These are phyloP conservation scores for Apotomis turbidana DNA, from an alignment of 2,888 invertebrate species.

Conservation along the genomic window DNA sequence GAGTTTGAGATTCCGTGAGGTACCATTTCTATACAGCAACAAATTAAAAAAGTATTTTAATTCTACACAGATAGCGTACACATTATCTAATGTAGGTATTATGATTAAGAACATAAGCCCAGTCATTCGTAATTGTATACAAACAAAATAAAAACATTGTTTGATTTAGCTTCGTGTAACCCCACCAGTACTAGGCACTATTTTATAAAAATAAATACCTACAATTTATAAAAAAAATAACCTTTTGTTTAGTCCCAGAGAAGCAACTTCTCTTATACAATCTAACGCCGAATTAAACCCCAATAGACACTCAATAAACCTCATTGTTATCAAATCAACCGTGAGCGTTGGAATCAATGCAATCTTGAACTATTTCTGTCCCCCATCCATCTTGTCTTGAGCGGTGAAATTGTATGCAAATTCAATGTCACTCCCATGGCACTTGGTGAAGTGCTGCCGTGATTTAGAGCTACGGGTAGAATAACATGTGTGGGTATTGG, in stretches of 20 bases:
- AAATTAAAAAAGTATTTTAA: too few relatives aligned
- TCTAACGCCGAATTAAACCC: constrained; percentile 5
- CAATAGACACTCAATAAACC: constrained; percentile 39
- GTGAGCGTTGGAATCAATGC: constrained; percentile 48
- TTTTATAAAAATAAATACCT: too few relatives aligned
- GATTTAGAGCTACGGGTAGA: constrained; percentile 52
- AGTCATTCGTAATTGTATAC: too few relatives aligned
- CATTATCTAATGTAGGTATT: too few relatives aligned
- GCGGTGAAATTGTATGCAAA: constrained; percentile 71
- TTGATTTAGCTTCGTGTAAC: too few relatives aligned
- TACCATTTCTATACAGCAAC: background rate
- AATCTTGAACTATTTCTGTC: constrained; percentile 55
- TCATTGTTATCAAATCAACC: constrained; percentile 41
- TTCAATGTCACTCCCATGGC: constrained; percentile 61
- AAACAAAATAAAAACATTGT: too few relatives aligned
- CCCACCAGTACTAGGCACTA: too few relatives aligned
- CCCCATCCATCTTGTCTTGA: constrained; percentile 57
- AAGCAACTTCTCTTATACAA: background rate
- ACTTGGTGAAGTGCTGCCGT: constrained; percentile 46
- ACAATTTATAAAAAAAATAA: background rate
- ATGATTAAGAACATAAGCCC: too few relatives aligned
- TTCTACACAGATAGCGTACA: too few relatives aligned
- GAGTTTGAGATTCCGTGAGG: too few relatives aligned
- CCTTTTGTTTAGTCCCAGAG: background rate
- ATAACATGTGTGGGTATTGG: constrained; percentile 22